Conservation (phyloP, 2,113 vertebrate genomes). For the Micronycteris hirsuta region DNA sequence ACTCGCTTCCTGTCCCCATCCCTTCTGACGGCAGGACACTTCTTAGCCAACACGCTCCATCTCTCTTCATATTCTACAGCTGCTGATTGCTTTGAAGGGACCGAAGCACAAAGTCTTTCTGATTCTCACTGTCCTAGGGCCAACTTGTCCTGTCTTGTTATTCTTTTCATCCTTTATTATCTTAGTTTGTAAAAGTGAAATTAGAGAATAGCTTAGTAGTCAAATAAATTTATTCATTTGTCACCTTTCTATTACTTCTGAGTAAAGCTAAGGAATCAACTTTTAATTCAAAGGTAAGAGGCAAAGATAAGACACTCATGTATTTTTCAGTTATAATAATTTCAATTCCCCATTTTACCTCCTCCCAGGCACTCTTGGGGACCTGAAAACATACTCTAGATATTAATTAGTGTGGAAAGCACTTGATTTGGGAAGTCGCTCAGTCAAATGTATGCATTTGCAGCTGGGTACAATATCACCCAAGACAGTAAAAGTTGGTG, state of each 20-base stretch:
- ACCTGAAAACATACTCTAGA: neutral
- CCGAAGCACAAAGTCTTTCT: rapidly evolving
- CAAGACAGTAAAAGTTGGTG: neutral
- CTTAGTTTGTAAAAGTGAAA: neutral
- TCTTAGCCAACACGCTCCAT: rapidly evolving
- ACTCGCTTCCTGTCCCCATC: neutral
- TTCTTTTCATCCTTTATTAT: neutral
- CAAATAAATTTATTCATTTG: neutral
- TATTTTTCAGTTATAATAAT: neutral
- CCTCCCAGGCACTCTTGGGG: neutral
- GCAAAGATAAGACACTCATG: neutral
- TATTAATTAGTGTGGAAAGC: neutral
- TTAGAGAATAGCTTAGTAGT: neutral
- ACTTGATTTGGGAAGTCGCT: neutral
- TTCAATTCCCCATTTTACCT: neutral
- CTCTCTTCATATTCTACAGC: neutral
- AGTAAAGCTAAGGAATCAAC: neutral
- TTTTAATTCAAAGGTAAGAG: neutral
- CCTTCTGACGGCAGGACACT: rapidly evolving
- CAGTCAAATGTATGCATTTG: neutral
- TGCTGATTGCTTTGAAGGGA: neutral
- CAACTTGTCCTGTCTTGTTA: neutral
- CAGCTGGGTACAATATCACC: neutral
- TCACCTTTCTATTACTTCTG: neutral
- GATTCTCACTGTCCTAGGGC: neutral